A percentile compares a stretch with the other conserved stretches of the same genome.
Conservation (phyloP, 2,797 vertebrate species). For the Urophycis tenuis region DNA sequence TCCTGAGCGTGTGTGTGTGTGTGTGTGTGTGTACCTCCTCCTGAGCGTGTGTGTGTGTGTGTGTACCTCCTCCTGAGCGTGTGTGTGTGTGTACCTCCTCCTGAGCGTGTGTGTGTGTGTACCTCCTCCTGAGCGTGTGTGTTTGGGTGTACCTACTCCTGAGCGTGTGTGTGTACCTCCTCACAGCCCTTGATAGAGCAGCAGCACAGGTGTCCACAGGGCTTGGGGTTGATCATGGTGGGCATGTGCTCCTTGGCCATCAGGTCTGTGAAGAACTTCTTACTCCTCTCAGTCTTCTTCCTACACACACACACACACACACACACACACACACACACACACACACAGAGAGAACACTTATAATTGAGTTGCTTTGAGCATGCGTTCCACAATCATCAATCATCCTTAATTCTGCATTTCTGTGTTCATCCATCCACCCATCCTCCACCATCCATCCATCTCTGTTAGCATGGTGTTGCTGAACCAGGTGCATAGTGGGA, state of each 20-base stretch:
- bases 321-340: constrained; percentile 17
- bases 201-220: constrained; percentile 94
- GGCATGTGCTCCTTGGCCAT: constrained; percentile 85
- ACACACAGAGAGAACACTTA: constrained; percentile 9
- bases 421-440: background rate
- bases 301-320: constrained; percentile 56
- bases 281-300: constrained; percentile 92
- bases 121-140: no score
- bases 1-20: no score
- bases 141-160: background rate
- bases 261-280: constrained; percentile 90
- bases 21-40: no score
- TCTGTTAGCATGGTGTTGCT: background rate
- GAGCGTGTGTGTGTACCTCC: constrained; percentile 68
- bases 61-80: background rate
- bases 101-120: background rate
- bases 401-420: no score
- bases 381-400: background rate
- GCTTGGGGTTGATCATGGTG: constrained; percentile 95
- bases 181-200: constrained; percentile 89
- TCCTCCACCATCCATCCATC: background rate
- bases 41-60: no score
- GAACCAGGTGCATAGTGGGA: constrained; percentile 6
- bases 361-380: background rate
- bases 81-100: no score